Evolutionary conservation across 2,888 invertebrate species (phyloP).

Genomic region (Heliconius erato): DNA sequence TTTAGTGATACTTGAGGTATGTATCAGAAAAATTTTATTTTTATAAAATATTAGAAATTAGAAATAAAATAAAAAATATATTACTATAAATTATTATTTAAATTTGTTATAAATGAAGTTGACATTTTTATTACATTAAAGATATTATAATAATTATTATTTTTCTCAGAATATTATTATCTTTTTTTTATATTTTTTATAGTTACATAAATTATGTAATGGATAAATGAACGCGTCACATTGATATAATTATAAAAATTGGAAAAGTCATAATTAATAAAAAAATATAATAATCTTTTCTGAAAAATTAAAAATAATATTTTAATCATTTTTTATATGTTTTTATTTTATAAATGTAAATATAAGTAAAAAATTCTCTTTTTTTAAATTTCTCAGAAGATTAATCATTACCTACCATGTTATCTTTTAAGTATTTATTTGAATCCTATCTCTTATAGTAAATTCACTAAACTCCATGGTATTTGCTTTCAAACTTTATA

Average conservation of each 20-base stretch:
- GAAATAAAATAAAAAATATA: background rate
- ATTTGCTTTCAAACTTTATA: background rate
- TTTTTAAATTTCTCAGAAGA: background rate
- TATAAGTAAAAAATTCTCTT: no score
- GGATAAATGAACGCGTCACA: background rate
- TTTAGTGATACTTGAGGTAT: slow-evolving; percentile 21
- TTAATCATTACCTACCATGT: background rate
- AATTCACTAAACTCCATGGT: background rate
- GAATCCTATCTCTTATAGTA: background rate
- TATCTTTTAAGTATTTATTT: background rate
- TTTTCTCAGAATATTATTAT: background rate
- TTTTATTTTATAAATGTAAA: no score
- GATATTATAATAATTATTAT: background rate
- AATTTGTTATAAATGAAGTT: no score
- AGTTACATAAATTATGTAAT: background rate
- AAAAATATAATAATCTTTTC: no score
- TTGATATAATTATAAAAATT: no score
- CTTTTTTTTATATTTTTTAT: background rate
- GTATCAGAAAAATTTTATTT: background rate
- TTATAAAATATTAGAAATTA: background rate
- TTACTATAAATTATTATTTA: background rate
- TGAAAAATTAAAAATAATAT: no score
- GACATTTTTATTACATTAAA: no score
- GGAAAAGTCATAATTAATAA: no score
- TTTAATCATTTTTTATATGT: no score